Evolutionary conservation across 2,113 vertebrate species (phyloP).

Genomic region (Epinephelus fuscoguttatus): DNA sequence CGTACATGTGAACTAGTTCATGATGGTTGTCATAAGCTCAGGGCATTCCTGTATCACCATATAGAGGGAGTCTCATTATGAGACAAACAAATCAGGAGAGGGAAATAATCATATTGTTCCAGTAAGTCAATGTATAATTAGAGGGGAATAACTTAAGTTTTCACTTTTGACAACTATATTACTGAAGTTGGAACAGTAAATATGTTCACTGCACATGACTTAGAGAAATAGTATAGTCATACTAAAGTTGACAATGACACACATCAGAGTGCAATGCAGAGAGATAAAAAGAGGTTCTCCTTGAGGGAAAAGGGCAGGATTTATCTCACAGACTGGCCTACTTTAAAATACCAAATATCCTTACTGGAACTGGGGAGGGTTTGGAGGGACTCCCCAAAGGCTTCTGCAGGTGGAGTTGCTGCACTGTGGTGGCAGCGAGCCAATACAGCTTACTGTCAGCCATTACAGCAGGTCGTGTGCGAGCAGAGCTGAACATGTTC

Average conservation of each 20-base stretch:
- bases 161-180: background rate
- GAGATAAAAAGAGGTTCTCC: constrained; percentile 63
- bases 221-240: background rate
- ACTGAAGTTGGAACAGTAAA: constrained; percentile 1
- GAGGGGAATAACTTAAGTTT: background rate
- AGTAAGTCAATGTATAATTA: constrained; percentile 8
- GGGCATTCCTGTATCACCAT: constrained; percentile 1
- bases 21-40: background rate
- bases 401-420: constrained; percentile 34
- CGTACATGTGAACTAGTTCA: constrained; percentile 15
- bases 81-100: background rate
- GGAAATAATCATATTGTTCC: background rate
- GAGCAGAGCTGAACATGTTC: constrained; percentile 20
- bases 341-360: constrained; percentile 59
- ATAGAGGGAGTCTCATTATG: constrained; percentile 3
- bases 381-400: constrained; percentile 38
- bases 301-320: constrained; percentile 63
- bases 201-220: background rate
- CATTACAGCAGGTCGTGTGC: background rate
- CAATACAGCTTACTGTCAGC: background rate
- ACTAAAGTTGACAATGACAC: constrained; percentile 34
- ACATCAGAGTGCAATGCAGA: constrained; percentile 46
- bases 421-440: background rate
- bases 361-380: constrained; percentile 13
- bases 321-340: constrained; percentile 67